A percentile compares a stretch with the other conserved stretches of the same genome.
Evolutionary conservation across 92 coral and sea anemone species (phyloP).

Genomic region (Galaxea fascicularis): DNA sequence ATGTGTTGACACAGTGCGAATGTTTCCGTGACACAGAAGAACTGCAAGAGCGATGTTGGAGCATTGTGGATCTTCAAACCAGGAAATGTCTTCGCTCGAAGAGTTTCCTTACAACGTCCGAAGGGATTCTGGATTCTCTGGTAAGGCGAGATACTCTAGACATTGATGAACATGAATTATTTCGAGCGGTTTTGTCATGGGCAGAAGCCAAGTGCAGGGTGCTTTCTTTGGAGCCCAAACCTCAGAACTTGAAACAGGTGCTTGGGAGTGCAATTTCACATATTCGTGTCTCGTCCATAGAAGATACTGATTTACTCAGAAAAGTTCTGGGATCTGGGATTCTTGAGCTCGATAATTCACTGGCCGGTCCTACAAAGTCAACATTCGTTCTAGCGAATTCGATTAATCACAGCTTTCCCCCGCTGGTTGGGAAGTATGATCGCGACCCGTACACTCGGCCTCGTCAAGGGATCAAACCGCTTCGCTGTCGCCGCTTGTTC

Average conservation of each 20-base stretch:
- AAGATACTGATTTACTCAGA: conserved; percentile 13
- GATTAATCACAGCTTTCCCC: conserved; percentile 6
- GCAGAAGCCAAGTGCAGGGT: conserved; percentile 53
- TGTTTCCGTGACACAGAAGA: conserved; percentile 59
- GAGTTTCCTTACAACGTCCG: conserved; percentile 40
- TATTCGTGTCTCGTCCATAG: conserved; percentile 22
- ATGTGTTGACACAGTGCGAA: conserved; percentile 59
- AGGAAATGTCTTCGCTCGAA: conserved; percentile 59
- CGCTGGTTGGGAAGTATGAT: neutral
- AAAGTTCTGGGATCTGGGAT: conserved; percentile 4
- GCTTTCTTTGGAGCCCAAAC: conserved; percentile 10
- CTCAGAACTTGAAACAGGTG: conserved; percentile 11
- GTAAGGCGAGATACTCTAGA: conserved; percentile 67
- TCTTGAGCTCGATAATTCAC: conserved; percentile 1
- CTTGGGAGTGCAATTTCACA: conserved; percentile 20
- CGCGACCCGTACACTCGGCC: neutral
- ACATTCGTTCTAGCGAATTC: neutral
- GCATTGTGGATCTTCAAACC: conserved; percentile 63
- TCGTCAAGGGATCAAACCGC: conserved; percentile 28
- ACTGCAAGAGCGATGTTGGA: conserved; percentile 70
- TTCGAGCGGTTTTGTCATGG: conserved; percentile 64
- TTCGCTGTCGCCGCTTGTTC: conserved; percentile 45
- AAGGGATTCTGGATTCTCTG: conserved; percentile 46
- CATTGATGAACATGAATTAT: conserved; percentile 62
- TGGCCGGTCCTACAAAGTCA: neutral